These are phyloP conservation scores for Alectoris magna DNA, from an alignment of 2,797 vertebrate species.

Conservation along the genomic window DNA sequence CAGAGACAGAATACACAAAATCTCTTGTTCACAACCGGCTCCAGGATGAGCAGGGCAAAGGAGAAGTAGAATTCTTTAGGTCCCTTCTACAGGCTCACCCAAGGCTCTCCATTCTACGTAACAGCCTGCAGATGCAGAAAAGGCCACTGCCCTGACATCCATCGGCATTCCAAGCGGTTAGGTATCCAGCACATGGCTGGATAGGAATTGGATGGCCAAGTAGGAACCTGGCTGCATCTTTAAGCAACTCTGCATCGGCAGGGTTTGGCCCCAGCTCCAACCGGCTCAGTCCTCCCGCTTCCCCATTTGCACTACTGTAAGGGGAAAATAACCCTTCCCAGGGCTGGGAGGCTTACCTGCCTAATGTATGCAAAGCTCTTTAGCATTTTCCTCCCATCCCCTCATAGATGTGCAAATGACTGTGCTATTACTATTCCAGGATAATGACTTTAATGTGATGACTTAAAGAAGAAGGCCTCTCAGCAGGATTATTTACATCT, in stretches of 20 bases:
- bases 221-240: constrained; percentile 37
- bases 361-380: constrained; percentile 63
- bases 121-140: not conserved
- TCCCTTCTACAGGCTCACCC: not conserved
- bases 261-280: not conserved
- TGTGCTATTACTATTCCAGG: not conserved
- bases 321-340: not conserved
- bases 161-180: not conserved
- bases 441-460: constrained; percentile 55
- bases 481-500: constrained; percentile 8
- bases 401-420: constrained; percentile 55
- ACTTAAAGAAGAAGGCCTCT: constrained; percentile 27
- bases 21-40: not conserved
- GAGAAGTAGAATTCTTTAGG: not conserved
- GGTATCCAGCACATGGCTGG: not conserved
- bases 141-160: not conserved
- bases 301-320: constrained; percentile 59
- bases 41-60: not conserved
- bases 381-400: constrained; percentile 22
- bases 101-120: not conserved
- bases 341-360: not conserved
- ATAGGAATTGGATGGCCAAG: not conserved
- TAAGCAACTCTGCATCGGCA: not conserved
- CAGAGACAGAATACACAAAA: not conserved
- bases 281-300: not conserved